Evolutionary conservation across 2,888 invertebrate genomes (phyloP).

Genomic region (Melieria omissa): DNA sequence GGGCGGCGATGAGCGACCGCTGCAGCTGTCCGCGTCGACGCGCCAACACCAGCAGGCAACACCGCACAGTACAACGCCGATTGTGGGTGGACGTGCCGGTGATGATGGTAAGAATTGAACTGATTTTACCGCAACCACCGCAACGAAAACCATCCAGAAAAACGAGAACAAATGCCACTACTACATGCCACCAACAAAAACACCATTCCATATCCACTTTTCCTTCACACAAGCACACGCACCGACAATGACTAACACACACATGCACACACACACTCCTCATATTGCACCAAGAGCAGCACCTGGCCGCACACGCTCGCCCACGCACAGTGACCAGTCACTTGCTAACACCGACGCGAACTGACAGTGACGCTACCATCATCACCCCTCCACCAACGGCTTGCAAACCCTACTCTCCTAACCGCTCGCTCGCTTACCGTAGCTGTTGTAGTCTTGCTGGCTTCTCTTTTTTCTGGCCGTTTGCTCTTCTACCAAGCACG

Average conservation of each 20-base stretch:
- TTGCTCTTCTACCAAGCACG: too few relatives aligned
- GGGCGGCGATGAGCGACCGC: constrained; percentile 67
- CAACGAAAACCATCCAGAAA: constrained; percentile 35
- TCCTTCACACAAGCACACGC: constrained; percentile 35
- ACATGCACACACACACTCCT: constrained; percentile 18
- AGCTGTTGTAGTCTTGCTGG: constrained; percentile 17
- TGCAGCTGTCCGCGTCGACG: constrained; percentile 49
- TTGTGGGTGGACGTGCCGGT: constrained; percentile 47
- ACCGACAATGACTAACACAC: constrained; percentile 23
- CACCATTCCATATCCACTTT: constrained; percentile 14
- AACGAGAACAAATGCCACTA: constrained; percentile 24
- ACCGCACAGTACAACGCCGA: constrained; percentile 43
- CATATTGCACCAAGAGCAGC: constrained; percentile 13
- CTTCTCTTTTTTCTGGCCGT: too few relatives aligned
- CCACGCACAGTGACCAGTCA: too few relatives aligned
- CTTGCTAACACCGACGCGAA: too few relatives aligned
- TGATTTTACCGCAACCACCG: constrained; percentile 41
- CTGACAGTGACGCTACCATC: too few relatives aligned
- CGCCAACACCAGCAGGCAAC: constrained; percentile 38
- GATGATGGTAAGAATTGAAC: constrained; percentile 55
- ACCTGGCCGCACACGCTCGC: neutral
- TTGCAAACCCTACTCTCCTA: neutral
- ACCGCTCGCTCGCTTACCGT: constrained; percentile 11
- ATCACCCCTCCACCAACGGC: neutral
- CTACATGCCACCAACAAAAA: constrained; percentile 33